Base-by-base conservation (phyloP, 2,888 invertebrate species). In the Scaptodrosophila latifasciaeformis region DNA sequence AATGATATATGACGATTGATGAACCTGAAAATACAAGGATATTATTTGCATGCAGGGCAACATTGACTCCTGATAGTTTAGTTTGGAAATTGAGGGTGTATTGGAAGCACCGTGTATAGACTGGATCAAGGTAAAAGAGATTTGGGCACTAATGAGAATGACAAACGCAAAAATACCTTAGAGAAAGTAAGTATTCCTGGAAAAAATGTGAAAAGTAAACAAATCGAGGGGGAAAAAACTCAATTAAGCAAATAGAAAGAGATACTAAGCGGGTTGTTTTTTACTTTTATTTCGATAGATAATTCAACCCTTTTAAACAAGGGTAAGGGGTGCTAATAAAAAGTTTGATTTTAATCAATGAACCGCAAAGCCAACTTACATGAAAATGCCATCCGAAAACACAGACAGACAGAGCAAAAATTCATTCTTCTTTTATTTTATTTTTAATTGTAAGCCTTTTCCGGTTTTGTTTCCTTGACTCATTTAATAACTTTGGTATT, bases 311-410 rank as follows among this genome's bases (percentile, higher is more conserved):
- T 29, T 3, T 21, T n/a, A 7, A 10, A n/a, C 17, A 2, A 10
- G 24, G 19, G 19, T 9, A 65, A 60, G 55, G 68, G 61, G 60
- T 53, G 72, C 58, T 77, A 59, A 62, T 71, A 68, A 75, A 70
- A 65, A 75, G 70, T 79, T 80, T 68, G 82, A 82, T 82, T 70
- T 81, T 69, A 81, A 75, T 81, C 82, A 81, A 80, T 81, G 75
- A 75, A 70, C 68, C 75, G 65, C 75, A 75, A 68, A 81, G 71
- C 63, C 63, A 76, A 72, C 79, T 7, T 64, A 69, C 65, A 67
- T 54, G 50, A 54, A 57, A 74, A 67, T 63, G 49, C 63, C 68
- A 70, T 74, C 65, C 45, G 19, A 27, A 49, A 12, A 30, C 29
- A 30, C 40, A 19, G 29, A 42, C 21, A 30, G 40, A 40, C 31